Conservation (phyloP, 2,797 vertebrate species). For the Xenentodon cancila region DNA sequence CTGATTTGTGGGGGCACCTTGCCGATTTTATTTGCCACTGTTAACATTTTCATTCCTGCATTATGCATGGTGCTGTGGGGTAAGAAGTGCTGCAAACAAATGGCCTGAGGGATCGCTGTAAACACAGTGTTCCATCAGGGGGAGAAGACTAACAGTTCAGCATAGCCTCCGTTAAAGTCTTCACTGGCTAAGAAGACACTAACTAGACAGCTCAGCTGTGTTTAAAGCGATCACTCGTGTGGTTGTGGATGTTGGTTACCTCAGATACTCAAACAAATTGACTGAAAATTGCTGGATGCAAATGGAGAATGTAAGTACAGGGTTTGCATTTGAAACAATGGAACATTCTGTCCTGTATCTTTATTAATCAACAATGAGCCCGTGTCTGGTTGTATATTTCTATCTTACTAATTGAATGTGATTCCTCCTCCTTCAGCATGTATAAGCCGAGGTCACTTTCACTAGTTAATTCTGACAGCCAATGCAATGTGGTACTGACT, state of each 20-base stretch:
- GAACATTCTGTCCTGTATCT: slow-evolving; percentile 58
- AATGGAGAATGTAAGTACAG: slow-evolving; percentile 15
- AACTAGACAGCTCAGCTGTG: slow-evolving; percentile 33
- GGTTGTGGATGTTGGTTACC: slow-evolving; percentile 22
- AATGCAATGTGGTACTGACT: slow-evolving; percentile 69
- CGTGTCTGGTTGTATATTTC: slow-evolving; percentile 66
- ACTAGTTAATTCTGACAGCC: slow-evolving; percentile 79
- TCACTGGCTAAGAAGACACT: slow-evolving; percentile 55
- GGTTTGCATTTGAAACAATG: slow-evolving; percentile 37
- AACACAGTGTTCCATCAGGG: slow-evolving; percentile 76
- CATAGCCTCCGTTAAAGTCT: slow-evolving; percentile 48
- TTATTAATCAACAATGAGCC: slow-evolving; percentile 69
- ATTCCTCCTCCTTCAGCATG: slow-evolving; percentile 64
- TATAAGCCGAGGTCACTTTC: slow-evolving; percentile 73
- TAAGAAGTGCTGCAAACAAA: slow-evolving; percentile 86
- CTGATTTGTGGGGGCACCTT: slow-evolving; percentile 90
- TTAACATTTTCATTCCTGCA: slow-evolving; percentile 89
- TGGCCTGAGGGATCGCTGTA: slow-evolving; percentile 82
- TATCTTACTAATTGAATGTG: slow-evolving; percentile 71
- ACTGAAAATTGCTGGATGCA: slow-evolving; percentile 17
- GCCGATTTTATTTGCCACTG: slow-evolving; percentile 88
- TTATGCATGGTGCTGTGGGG: slow-evolving; percentile 85
- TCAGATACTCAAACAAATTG: slow-evolving; percentile 18
- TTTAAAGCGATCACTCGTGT: slow-evolving; percentile 24
- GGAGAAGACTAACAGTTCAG: slow-evolving; percentile 71